Evolutionary conservation across 2,113 vertebrate species (phyloP), one percentile per base, ranked within the genome.

Genomic region (Phyllopteryx taeniolatus): DNA sequence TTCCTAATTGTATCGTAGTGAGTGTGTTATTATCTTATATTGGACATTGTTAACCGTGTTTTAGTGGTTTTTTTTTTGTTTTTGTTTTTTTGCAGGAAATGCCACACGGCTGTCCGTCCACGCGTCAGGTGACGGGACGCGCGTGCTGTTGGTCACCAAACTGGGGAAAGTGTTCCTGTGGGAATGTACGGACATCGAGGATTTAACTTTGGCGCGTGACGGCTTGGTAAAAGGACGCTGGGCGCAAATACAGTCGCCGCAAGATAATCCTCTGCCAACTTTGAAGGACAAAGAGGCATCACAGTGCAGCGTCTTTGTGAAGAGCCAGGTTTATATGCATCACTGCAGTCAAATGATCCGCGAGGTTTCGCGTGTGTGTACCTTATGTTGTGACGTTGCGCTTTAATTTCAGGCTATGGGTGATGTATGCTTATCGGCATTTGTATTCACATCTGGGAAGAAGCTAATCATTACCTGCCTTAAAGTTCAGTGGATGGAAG

Each of bases 401-500:
- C 5, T 69, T 56, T 57, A 8, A 13, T 43, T 42, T 2, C 82
- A 99, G 98, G 76, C 91, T 49, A 70, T 95, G 62, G 95, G 95
- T 46, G 95, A 97, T 68, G 87, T 91, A 76, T 97, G 96, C 84
- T 86, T 98, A 35, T 95, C 93, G 63, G 94, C 91, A 0, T 96
- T 98, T 86, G 78, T 93, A 19, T 99, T 96, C 90, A 95, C 90
- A 78, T 91, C 87, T 79, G 94, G 80, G 0, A 87, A 93, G 12
- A 84, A 85, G 53, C 88, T 99, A 63, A 70, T 92, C 46, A 73
- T 96, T 74, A 94, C 94, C 4, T 94, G 94, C 86, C 84, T 98
- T 81, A 83, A 92, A 86, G 85, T 99, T 72, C 91, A 82, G 3
- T 98, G 96, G 96, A 88, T 89, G 49, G 93, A 95, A 56, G 86